Conservation (phyloP, 2,797 vertebrate genomes). For the Emys orbicularis region DNA sequence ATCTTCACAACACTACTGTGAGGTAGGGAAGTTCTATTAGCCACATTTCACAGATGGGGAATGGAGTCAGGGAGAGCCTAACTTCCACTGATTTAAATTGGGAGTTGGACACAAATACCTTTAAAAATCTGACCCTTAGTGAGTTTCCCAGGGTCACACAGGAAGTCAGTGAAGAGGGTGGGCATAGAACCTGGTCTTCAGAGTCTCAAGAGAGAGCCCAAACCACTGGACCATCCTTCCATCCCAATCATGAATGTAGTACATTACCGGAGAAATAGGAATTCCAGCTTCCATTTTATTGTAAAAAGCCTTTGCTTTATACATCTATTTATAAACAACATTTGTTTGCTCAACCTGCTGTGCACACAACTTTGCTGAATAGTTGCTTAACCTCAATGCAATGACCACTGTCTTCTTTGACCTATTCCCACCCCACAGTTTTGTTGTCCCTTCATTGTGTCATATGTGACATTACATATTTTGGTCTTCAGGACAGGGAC, state of each 20-base stretch:
- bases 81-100: background rate
- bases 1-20: background rate
- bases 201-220: fast-evolving
- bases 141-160: background rate
- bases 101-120: background rate
- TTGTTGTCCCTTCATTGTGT: background rate
- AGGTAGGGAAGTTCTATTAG: background rate
- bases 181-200: background rate
- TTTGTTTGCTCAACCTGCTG: background rate
- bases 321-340: background rate
- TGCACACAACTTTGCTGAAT: background rate
- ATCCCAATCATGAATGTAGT: background rate
- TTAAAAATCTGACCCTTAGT: background rate
- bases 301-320: background rate
- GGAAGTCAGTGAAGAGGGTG: background rate
- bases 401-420: background rate
- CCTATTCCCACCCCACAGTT: background rate
- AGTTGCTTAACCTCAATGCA: fast-evolving
- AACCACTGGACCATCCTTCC: background rate
- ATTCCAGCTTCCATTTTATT: background rate
- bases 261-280: background rate
- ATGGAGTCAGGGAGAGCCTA: background rate
- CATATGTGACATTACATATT: background rate
- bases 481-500: background rate
- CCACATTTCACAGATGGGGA: background rate